phyloP scores from a whole-genome alignment of 64 coral and sea anemone species.

The Montipora foliosa region DNA sequence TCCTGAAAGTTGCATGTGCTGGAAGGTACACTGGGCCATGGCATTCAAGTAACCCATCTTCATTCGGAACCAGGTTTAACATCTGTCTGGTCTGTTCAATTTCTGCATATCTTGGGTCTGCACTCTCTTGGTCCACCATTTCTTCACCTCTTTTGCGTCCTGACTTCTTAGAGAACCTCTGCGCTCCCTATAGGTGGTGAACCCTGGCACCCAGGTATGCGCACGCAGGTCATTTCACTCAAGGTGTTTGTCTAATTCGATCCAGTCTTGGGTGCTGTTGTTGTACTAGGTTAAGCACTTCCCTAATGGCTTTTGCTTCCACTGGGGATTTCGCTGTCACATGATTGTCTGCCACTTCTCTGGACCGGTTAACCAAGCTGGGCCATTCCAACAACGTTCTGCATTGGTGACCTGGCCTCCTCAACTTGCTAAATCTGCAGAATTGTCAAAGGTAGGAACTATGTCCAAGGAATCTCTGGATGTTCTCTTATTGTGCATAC shows the following conservation, averaged over 20 bases:
- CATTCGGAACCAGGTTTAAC: conserved; percentile 41
- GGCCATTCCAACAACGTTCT: conserved; percentile 42
- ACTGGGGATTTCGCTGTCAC: conserved; percentile 16
- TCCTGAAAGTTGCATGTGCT: neutral
- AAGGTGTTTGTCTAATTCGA: conserved; percentile 2
- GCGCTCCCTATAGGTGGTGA: neutral
- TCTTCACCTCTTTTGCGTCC: conserved; percentile 30
- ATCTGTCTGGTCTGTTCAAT: conserved; percentile 11
- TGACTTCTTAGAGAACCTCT: conserved; percentile 40
- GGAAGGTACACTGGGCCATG: conserved; percentile 53
- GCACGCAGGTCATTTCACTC: conserved; percentile 23
- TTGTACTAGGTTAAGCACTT: conserved; percentile 17
- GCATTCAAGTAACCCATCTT: conserved; percentile 40
- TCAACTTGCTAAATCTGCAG: conserved; percentile 70
- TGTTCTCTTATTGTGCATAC: neutral
- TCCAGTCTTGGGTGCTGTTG: conserved; percentile 1
- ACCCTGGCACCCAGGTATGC: conserved; percentile 47
- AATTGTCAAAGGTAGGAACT: conserved; percentile 65
- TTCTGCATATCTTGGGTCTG: conserved; percentile 21
- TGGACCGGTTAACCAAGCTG: conserved; percentile 19
- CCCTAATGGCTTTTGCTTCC: conserved; percentile 39
- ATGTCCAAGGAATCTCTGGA: conserved; percentile 1
- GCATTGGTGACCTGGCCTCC: conserved; percentile 45
- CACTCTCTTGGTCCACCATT: conserved; percentile 32
- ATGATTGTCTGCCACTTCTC: conserved; percentile 50